phyloP scores from a whole-genome alignment of 2,888 invertebrate genomes.

The Tetrapedia diversipes region DNA sequence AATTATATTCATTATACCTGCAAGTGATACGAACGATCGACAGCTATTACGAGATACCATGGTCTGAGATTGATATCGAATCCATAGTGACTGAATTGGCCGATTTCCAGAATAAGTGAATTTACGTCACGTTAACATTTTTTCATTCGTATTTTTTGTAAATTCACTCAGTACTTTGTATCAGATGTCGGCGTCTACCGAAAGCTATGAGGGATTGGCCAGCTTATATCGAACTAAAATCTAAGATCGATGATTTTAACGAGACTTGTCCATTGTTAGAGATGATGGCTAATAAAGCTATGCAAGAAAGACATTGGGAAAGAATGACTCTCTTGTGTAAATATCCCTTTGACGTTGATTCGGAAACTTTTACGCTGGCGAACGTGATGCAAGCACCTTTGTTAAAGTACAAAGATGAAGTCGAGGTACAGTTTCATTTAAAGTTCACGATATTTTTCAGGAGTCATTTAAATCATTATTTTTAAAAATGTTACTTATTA shows the following conservation, averaged over 20 bases:
- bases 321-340: slow-evolving; percentile 85
- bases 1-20: slow-evolving; percentile 91
- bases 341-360: slow-evolving; percentile 90
- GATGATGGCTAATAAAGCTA: slow-evolving; percentile 93
- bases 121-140: background rate
- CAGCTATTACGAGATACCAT: slow-evolving; percentile 93
- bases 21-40: slow-evolving; percentile 93
- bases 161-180: slow-evolving; percentile 21
- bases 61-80: slow-evolving; percentile 93
- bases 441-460: background rate
- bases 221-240: slow-evolving; percentile 92
- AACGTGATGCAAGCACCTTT: slow-evolving; percentile 94
- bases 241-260: slow-evolving; percentile 95
- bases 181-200: slow-evolving; percentile 91
- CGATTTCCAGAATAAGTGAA: slow-evolving; percentile 89
- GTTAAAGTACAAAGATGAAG: slow-evolving; percentile 92
- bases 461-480: background rate
- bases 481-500: background rate
- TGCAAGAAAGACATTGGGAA: slow-evolving; percentile 92
- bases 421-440: slow-evolving; percentile 86
- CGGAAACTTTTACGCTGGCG: slow-evolving; percentile 90
- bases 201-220: slow-evolving; percentile 95
- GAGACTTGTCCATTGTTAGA: slow-evolving; percentile 93
- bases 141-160: background rate
- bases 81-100: slow-evolving; percentile 90